Evolutionary conservation across 2,888 invertebrate genomes (phyloP).

Genomic region (Augiades crinisus): DNA sequence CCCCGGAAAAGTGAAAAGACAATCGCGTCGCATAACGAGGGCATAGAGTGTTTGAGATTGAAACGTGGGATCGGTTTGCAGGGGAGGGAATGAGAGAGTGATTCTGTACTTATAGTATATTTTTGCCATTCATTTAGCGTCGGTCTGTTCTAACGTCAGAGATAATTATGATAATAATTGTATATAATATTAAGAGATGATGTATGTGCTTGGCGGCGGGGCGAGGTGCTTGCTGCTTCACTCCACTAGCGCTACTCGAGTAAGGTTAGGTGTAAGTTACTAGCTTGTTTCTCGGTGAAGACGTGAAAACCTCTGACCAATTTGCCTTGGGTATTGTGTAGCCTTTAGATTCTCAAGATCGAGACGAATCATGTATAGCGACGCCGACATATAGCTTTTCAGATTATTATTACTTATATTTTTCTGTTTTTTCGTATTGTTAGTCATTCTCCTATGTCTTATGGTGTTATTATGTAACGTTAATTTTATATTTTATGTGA

Average conservation of each 20-base stretch:
- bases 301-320: constrained; percentile 78
- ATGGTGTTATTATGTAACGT: constrained; percentile 64
- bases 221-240: constrained; percentile 67
- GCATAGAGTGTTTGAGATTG: constrained; percentile 2
- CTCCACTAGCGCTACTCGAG: constrained; percentile 59
- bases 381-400: constrained; percentile 71
- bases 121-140: constrained; percentile 64
- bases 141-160: constrained; percentile 53
- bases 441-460: constrained; percentile 60
- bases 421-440: constrained; percentile 72
- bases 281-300: constrained; percentile 75
- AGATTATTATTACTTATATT: constrained; percentile 49
- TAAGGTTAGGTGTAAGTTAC: constrained; percentile 70
- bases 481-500: constrained; percentile 70
- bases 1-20: background rate
- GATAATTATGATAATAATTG: constrained; percentile 64
- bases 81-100: constrained; percentile 45
- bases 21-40: background rate
- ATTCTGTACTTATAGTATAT: constrained; percentile 64
- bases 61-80: background rate
- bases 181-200: constrained; percentile 69
- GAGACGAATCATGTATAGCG: constrained; percentile 75
- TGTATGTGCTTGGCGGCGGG: constrained; percentile 54
- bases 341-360: constrained; percentile 75
- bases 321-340: constrained; percentile 80